phyloP scores from a whole-genome alignment of 2,888 invertebrate genomes.

The Meghimatium bilineatum region DNA sequence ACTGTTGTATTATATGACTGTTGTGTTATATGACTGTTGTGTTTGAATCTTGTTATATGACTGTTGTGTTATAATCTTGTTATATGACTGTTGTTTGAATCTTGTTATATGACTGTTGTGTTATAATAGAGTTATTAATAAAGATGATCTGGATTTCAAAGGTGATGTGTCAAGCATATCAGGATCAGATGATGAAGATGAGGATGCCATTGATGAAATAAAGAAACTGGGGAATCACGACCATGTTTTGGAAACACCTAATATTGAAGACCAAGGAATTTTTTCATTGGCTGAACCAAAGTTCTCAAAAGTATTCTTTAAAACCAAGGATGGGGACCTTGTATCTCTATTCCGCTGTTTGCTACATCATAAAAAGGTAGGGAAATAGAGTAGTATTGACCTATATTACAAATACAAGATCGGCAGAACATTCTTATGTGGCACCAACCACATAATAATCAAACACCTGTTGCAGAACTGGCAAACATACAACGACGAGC shows the following conservation, averaged over 20 bases:
- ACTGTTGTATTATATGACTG: too few relatives aligned
- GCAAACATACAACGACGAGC: too few relatives aligned
- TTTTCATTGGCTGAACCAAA: conserved; percentile 56
- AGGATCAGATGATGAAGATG: conserved; percentile 79
- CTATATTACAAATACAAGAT: too few relatives aligned
- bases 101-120: too few relatives aligned
- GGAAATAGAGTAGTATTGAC: not conserved
- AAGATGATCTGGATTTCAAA: conserved; percentile 59
- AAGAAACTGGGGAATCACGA: conserved; percentile 40
- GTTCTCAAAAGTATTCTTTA: conserved; percentile 85
- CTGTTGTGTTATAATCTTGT: too few relatives aligned
- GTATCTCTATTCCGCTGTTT: conserved; percentile 87
- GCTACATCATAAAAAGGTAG: conserved; percentile 82
- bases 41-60: too few relatives aligned
- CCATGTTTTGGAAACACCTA: conserved; percentile 49
- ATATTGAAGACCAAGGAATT: conserved; percentile 59
- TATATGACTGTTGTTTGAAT: too few relatives aligned
- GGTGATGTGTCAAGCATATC: conserved; percentile 84
- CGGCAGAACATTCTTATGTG: too few relatives aligned
- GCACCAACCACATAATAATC: too few relatives aligned
- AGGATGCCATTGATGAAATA: conserved; percentile 36
- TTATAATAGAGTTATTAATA: not conserved
- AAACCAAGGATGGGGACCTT: conserved; percentile 83
- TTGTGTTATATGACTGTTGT: too few relatives aligned
- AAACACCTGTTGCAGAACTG: too few relatives aligned